Conservation (phyloP, 2,888 invertebrate genomes). For the Orthonychiurus folsomi region DNA sequence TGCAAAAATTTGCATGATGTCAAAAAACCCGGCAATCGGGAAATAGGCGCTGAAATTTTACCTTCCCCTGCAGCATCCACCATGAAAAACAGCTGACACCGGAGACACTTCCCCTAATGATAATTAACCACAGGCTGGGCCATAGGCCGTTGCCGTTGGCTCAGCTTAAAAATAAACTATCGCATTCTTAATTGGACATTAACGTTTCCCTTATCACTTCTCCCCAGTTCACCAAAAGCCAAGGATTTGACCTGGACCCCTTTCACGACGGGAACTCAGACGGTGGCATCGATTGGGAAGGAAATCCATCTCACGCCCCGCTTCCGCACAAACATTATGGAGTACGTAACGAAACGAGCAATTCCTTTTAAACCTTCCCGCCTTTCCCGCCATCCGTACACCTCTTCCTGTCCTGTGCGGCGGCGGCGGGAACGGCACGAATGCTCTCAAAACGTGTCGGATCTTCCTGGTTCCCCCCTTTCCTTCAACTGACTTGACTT, state of each 20-base stretch:
- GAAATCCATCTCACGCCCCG: slow-evolving; percentile 31
- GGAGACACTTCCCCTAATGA: background rate
- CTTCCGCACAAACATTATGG: slow-evolving; percentile 38
- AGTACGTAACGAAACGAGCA: slow-evolving; percentile 25
- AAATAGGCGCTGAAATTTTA: no score
- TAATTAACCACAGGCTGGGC: background rate
- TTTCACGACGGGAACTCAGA: slow-evolving; percentile 30
- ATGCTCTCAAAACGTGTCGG: no score
- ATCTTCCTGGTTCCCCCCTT: no score
- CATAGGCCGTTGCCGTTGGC: background rate
- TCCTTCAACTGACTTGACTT: background rate
- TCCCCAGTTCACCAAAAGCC: background rate
- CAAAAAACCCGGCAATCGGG: no score
- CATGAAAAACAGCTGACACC: background rate
- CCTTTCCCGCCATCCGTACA: no score
- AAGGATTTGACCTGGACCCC: slow-evolving; percentile 33
- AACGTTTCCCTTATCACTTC: background rate
- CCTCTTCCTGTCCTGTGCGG: no score
- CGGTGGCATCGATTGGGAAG: slow-evolving; percentile 33
- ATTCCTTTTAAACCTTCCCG: no score
- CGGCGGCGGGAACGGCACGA: no score
- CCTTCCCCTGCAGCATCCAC: no score
- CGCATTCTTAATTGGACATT: background rate
- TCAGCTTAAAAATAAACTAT: no score
- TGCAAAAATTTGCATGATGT: no score